A percentile compares a stretch with the other conserved stretches of the same genome.
Conservation (phyloP, 2,797 vertebrate species). For the Ibycter americanus region DNA sequence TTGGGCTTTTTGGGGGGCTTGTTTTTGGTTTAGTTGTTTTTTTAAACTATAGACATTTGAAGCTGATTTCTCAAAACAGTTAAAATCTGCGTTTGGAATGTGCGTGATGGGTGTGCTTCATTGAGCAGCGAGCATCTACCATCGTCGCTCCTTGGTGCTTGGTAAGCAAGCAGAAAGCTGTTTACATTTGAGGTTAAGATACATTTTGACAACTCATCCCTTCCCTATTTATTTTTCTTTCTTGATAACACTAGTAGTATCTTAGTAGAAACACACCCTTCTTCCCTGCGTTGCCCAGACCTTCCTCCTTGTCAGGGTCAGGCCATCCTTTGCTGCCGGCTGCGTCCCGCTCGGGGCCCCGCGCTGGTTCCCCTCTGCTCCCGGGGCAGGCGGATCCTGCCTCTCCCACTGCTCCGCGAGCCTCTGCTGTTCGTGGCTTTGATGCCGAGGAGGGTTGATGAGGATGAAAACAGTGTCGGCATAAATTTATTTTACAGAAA, state of each 20-base stretch:
- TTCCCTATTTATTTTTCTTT: not conserved
- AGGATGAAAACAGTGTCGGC: not conserved
- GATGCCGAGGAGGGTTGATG: accelerated
- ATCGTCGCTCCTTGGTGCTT: not conserved
- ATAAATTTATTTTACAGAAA: not conserved
- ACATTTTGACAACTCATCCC: not conserved
- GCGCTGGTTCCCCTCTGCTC: not conserved
- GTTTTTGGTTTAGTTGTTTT: not conserved
- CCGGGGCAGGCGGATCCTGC: not conserved
- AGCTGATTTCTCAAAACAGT: not conserved
- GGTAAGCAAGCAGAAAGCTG: not conserved
- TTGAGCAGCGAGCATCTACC: too few species aligned
- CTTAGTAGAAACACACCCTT: not conserved
- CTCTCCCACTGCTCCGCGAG: not conserved
- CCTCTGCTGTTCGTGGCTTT: not conserved
- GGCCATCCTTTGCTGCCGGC: not conserved
- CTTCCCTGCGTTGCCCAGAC: not conserved
- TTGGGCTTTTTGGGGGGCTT: not conserved
- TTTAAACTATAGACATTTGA: not conserved
- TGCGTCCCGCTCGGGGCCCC: not conserved
- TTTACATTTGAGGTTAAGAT: not conserved
- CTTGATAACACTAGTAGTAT: not conserved
- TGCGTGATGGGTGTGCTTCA: not conserved
- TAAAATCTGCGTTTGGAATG: not conserved
- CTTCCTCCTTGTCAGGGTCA: not conserved